Evolutionary conservation across 2,888 invertebrate genomes (phyloP).

Genomic region (Plutella xylostella): DNA sequence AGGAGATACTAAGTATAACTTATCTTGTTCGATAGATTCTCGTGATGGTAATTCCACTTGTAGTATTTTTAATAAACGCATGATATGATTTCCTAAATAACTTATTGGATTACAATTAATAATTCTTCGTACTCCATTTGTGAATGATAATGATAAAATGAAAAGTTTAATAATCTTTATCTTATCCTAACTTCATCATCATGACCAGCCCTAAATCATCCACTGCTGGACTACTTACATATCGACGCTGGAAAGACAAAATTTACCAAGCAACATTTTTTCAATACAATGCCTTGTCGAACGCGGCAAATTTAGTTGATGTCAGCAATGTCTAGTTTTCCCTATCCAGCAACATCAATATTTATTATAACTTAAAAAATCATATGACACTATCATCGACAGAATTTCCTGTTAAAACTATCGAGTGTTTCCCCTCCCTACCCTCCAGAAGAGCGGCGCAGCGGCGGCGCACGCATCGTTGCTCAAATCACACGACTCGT

Average conservation of each 20-base stretch:
- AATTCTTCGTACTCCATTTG: background rate
- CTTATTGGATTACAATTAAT: background rate
- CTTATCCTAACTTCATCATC: too few species aligned
- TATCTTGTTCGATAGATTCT: background rate
- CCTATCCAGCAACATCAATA: conserved; percentile 19
- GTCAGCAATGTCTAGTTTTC: background rate
- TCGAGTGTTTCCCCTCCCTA: conserved; percentile 35
- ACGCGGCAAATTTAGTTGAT: background rate
- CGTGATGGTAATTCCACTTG: too few species aligned
- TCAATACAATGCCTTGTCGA: background rate
- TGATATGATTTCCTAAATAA: background rate
- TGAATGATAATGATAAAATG: background rate
- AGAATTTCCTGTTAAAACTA: too few species aligned
- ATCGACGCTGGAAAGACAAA: too few species aligned
- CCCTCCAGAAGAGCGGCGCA: conserved; percentile 53
- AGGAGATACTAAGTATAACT: background rate
- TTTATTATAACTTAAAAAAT: conserved; percentile 10
- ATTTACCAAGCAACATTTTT: background rate
- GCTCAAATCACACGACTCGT: conserved; percentile 66
- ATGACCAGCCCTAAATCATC: too few species aligned
- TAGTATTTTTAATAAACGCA: background rate
- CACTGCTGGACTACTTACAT: too few species aligned
- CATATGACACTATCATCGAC: too few species aligned
- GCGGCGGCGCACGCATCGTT: conserved; percentile 61
- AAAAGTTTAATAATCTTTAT: too few species aligned